Evolutionary conservation across 2,888 invertebrate genomes (phyloP).

Genomic region (Epirrita christyi): DNA sequence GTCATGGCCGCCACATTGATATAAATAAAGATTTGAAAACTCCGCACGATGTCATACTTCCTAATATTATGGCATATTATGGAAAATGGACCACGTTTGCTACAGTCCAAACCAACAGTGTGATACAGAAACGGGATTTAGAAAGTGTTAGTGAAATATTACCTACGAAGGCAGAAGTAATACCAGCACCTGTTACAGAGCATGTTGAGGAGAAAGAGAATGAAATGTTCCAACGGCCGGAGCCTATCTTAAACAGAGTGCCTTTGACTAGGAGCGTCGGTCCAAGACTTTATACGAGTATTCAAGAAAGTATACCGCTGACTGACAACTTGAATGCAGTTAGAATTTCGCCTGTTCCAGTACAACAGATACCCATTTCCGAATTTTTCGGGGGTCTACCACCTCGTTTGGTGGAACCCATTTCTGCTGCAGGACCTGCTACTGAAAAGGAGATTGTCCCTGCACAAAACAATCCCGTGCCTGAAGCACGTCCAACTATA

Average conservation of each 20-base stretch:
- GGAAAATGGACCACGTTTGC: slow-evolving; percentile 64
- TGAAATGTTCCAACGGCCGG: slow-evolving; percentile 21
- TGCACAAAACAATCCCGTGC: slow-evolving; percentile 7
- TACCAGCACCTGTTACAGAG: slow-evolving; percentile 47
- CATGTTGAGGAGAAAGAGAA: slow-evolving; percentile 36
- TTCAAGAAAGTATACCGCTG: slow-evolving; percentile 1
- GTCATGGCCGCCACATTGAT: slow-evolving; percentile 42
- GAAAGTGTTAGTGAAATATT: slow-evolving; percentile 8
- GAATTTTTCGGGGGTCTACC: slow-evolving; percentile 30
- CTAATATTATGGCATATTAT: slow-evolving; percentile 54
- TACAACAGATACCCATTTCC: background rate
- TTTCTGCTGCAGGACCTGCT: slow-evolving; percentile 5
- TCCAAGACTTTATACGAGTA: slow-evolving; percentile 11
- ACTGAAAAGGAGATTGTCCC: slow-evolving; percentile 6
- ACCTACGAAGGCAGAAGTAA: slow-evolving; percentile 5
- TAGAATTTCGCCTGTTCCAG: background rate
- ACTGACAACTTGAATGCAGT: no score
- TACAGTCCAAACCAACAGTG: slow-evolving; percentile 43
- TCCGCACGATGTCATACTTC: slow-evolving; percentile 38
- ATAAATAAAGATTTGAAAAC: slow-evolving; percentile 24
- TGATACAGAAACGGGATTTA: slow-evolving; percentile 43
- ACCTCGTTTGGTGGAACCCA: slow-evolving; percentile 13
- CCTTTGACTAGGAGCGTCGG: slow-evolving; percentile 13
- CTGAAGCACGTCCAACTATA: slow-evolving; percentile 13
- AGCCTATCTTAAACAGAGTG: slow-evolving; percentile 13